Evolutionary conservation across 2,113 vertebrate genomes (phyloP).

Genomic region (Corynorhinus townsendii): DNA sequence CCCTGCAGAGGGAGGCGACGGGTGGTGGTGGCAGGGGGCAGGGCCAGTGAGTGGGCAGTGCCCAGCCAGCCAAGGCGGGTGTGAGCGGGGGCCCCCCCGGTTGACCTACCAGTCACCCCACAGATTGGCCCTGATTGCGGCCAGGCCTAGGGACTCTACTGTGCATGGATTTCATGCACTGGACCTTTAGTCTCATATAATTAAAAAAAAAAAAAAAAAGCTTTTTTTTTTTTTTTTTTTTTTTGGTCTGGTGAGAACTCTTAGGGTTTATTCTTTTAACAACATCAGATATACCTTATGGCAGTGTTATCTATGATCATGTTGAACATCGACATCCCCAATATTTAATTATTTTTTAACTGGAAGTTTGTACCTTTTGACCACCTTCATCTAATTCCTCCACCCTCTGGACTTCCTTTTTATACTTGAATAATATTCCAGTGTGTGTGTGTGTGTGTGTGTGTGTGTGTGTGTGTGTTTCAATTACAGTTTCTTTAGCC

Average conservation of each 20-base stretch:
- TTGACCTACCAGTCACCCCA: too few relatives aligned
- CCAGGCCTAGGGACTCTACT: too few relatives aligned
- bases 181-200: too few relatives aligned
- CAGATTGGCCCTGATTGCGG: too few relatives aligned
- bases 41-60: too few relatives aligned
- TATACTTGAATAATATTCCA: neutral
- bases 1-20: too few relatives aligned
- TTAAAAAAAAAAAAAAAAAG: too few relatives aligned
- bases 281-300: neutral
- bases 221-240: neutral
- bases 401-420: neutral
- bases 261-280: neutral
- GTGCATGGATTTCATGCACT: too few relatives aligned
- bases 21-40: too few relatives aligned
- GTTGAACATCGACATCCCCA: neutral
- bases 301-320: neutral
- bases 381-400: neutral
- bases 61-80: too few relatives aligned
- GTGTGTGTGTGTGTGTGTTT: neutral
- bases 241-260: neutral
- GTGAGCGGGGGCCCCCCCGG: too few relatives aligned
- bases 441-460: neutral
- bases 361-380: neutral
- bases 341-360: neutral
- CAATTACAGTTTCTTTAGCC: neutral